Evolutionary conservation across 2,888 invertebrate genomes (phyloP), one percentile per base, ranked within the genome.

Genomic region (Caenorhabditis sp.): DNA sequence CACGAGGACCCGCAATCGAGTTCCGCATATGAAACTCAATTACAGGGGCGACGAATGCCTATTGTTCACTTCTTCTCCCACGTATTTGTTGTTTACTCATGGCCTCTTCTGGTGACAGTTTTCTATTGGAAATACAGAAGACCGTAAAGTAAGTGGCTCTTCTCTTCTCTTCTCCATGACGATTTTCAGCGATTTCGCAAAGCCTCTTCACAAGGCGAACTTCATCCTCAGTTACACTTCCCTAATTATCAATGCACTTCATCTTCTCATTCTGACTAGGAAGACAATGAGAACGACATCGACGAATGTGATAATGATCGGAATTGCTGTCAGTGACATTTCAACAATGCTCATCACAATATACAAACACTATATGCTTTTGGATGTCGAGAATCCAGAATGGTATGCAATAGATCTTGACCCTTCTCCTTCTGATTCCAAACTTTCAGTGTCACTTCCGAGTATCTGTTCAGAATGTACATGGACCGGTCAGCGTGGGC

Each of bases 301-400:
- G 6, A 64, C 64, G 4, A 51, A 51, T 35, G 55, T 65, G 13
- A 35, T 65, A 9, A 32, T 65, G 53, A 35, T 65, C 9, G 65
- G 65, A 22, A 53, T n/a, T 32, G 62, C 28, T 0, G 56, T 71
- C 22, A 56, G 62, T 35, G 71, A 71, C 24, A 35, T 44, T 2
- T 32, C 13, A 3, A 56, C 55, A 15, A 55, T 62, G 40, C 9
- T 55, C 5, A 28, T 22, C 15, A 61, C 53, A 2, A 44, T 71
- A 13, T 71, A 71, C 50, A 71, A 71, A 26, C 50, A 55, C 15
- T 15, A 53, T 2, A 15, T 13, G 3, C 3, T 71, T 11, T 22
- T 37, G 15, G 71, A 71, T n/a, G 13, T 35, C 5, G 62, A 71
- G n/a, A 62, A 71, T 28, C 53, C 62, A 0, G 62, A 71, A n/a